phyloP scores from a whole-genome alignment of 2,888 invertebrate species.

The Urechis unicinctus region DNA sequence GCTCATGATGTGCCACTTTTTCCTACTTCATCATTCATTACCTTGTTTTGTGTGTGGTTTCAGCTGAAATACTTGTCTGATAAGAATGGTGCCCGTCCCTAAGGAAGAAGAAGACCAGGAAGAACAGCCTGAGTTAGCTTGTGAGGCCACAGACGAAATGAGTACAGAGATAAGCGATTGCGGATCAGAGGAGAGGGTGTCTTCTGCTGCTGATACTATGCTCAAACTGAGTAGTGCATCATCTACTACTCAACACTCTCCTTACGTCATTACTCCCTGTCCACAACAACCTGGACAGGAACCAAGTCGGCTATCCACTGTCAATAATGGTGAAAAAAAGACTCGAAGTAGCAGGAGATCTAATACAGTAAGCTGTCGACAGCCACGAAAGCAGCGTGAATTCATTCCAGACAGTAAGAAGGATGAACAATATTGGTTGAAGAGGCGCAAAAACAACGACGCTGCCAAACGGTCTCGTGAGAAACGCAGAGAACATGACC shows the following conservation, averaged over 20 bases:
- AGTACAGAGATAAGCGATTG: too few relatives aligned
- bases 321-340: not conserved
- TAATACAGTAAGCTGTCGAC: not conserved
- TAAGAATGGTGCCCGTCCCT: too few relatives aligned
- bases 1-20: too few relatives aligned
- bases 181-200: slow-evolving; percentile 15
- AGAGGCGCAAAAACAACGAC: slow-evolving; percentile 90
- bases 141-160: too few relatives aligned
- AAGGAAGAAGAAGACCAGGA: too few relatives aligned
- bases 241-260: slow-evolving; percentile 1
- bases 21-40: too few relatives aligned
- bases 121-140: too few relatives aligned
- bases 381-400: slow-evolving; percentile 77
- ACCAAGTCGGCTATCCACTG: too few relatives aligned
- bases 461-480: slow-evolving; percentile 95
- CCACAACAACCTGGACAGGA: too few relatives aligned
- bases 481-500: slow-evolving; percentile 90
- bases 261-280: slow-evolving; percentile 4
- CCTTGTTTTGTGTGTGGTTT: too few relatives aligned
- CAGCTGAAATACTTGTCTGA: too few relatives aligned
- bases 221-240: slow-evolving; percentile 12
- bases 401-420: slow-evolving; percentile 96
- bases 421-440: slow-evolving; percentile 96
- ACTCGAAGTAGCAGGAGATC: not conserved
- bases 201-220: slow-evolving; percentile 18